Evolutionary conservation across 2,888 invertebrate species (phyloP).

Genomic region (Pseudococcus longispinus): DNA sequence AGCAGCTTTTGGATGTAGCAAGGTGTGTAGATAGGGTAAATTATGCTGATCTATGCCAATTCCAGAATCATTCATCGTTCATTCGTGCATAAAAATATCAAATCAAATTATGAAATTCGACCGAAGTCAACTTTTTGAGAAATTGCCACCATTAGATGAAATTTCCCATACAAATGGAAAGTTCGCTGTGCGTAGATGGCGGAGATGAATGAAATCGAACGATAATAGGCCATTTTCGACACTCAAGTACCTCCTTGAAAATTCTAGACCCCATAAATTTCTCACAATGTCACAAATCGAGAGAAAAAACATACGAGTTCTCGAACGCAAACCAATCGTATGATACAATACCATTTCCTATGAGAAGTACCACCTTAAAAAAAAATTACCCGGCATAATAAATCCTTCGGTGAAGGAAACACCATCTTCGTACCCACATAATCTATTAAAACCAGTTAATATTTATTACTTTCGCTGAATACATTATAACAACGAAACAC

Average conservation of each 20-base stretch:
- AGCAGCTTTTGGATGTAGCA: neutral
- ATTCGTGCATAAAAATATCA: neutral
- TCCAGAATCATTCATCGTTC: neutral
- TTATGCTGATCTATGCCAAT: neutral
- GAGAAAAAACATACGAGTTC: neutral
- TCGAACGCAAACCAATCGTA: neutral
- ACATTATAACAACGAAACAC: neutral
- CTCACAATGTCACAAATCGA: neutral
- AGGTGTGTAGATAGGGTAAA: neutral
- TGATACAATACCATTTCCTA: neutral
- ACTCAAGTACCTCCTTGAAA: neutral
- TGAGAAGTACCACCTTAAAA: neutral
- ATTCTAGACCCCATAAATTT: slow-evolving; percentile 23
- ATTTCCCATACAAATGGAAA: neutral
- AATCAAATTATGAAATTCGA: neutral
- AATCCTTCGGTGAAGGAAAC: neutral
- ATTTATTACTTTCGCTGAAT: neutral
- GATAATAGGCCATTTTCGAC: neutral
- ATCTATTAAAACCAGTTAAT: neutral
- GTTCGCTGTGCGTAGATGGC: neutral
- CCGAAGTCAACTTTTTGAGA: neutral
- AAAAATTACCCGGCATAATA: neutral
- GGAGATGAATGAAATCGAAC: neutral
- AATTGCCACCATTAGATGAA: neutral
- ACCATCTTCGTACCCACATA: neutral